Evolutionary conservation across 2,888 invertebrate species (phyloP).

Genomic region (Melanostoma scalare): DNA sequence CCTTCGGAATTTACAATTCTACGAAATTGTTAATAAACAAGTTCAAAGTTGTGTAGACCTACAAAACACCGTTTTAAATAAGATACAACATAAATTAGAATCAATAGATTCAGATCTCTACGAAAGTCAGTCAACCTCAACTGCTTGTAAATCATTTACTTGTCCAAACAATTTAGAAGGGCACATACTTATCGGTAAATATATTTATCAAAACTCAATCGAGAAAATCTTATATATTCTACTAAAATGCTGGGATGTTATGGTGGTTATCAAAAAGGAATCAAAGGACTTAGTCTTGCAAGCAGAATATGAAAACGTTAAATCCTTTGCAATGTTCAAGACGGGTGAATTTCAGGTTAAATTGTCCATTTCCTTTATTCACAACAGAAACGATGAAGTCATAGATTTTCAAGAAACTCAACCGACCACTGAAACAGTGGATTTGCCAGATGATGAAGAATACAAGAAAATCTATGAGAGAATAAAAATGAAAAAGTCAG

Average conservation of each 20-base stretch:
- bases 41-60: slow-evolving; percentile 76
- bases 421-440: neutral
- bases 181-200: slow-evolving; percentile 77
- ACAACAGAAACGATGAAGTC: slow-evolving; percentile 62
- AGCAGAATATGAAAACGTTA: slow-evolving; percentile 75
- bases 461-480: slow-evolving; percentile 23
- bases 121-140: slow-evolving; percentile 27
- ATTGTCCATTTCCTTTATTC: slow-evolving; percentile 75
- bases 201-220: slow-evolving; percentile 75
- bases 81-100: slow-evolving; percentile 39
- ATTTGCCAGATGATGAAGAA: neutral
- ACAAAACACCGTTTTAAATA: slow-evolving; percentile 27
- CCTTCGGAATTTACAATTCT: slow-evolving; percentile 76
- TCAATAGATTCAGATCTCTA: neutral
- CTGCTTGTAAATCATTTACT: neutral
- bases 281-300: slow-evolving; percentile 62
- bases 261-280: slow-evolving; percentile 75
- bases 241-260: slow-evolving; percentile 77
- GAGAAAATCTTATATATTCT: slow-evolving; percentile 76
- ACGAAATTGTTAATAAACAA: slow-evolving; percentile 77
- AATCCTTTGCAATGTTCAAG: slow-evolving; percentile 73
- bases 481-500: slow-evolving; percentile 75
- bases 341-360: slow-evolving; percentile 75
- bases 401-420: slow-evolving; percentile 76
- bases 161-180: neutral